Percentiles rank a stretch among this genome's conserved stretches.
These are phyloP conservation scores for Dicaeum eximium DNA, from an alignment of 2,113 vertebrate genomes.

Conservation along the genomic window DNA sequence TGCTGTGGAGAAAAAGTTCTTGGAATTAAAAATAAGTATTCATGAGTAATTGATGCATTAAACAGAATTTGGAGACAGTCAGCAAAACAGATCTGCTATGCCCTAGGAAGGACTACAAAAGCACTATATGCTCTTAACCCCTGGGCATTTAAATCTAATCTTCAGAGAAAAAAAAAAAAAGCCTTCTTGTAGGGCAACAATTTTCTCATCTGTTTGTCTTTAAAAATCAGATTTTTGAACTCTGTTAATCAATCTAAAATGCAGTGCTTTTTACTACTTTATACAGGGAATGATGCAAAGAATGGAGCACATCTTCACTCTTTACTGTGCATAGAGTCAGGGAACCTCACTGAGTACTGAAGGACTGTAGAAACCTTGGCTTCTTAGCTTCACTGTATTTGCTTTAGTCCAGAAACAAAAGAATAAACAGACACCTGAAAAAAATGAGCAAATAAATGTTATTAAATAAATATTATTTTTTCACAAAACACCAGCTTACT, in stretches of 20 bases:
- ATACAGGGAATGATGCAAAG: background rate
- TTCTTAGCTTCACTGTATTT: background rate
- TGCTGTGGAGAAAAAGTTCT: background rate
- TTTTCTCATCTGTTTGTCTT: background rate
- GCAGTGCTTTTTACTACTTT: background rate
- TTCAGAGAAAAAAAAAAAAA: background rate
- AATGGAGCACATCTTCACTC: background rate
- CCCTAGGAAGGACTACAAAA: background rate
- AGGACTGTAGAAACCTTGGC: background rate
- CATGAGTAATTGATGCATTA: background rate
- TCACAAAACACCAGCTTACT: background rate
- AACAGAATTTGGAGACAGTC: constrained; percentile 4
- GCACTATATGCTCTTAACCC: background rate
- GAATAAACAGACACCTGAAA: background rate
- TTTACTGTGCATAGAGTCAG: background rate
- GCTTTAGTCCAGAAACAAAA: background rate
- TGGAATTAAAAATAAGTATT: constrained; percentile 16
- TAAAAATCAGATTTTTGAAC: background rate
- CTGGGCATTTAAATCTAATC: background rate
- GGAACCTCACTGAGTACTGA: background rate
- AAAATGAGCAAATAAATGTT: background rate
- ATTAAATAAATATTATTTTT: background rate
- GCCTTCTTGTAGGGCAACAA: background rate
- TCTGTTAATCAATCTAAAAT: background rate
- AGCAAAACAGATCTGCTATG: background rate